Conservation (phyloP, 2,797 vertebrate genomes). For the Gallinago stenura region DNA sequence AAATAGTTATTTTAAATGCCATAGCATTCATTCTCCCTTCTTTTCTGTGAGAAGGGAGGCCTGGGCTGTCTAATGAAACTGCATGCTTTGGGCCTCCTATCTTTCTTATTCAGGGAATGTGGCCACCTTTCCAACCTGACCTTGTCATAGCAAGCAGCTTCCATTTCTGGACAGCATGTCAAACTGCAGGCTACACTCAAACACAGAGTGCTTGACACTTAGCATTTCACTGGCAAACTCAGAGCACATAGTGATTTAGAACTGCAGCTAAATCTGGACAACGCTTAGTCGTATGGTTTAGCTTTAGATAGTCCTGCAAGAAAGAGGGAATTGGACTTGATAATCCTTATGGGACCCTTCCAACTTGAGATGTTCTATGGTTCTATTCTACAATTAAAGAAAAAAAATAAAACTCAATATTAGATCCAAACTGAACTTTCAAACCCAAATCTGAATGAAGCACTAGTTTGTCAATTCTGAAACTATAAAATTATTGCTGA, state of each 20-base stretch:
- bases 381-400: neutral
- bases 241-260: neutral
- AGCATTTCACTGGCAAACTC: neutral
- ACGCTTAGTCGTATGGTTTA: neutral
- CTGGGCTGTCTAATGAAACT: neutral
- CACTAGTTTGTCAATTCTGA: neutral
- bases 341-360: neutral
- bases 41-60: neutral
- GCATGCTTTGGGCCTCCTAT: neutral
- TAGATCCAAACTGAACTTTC: neutral
- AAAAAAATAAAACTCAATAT: neutral
- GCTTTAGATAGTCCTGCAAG: neutral
- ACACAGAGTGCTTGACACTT: neutral
- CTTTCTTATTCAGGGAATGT: neutral
- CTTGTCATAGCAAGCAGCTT: slow-evolving; percentile 14
- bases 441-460: neutral
- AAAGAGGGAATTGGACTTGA: neutral
- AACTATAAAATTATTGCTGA: neutral
- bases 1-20: slow-evolving; percentile 30
- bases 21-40: neutral
- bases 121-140: neutral
- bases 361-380: neutral
- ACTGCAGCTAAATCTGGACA: neutral
- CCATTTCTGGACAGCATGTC: neutral
- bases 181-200: neutral